These are phyloP conservation scores for Nephotettix cincticeps DNA, from an alignment of 1,140 invertebrate genomes.

Conservation along the genomic window DNA sequence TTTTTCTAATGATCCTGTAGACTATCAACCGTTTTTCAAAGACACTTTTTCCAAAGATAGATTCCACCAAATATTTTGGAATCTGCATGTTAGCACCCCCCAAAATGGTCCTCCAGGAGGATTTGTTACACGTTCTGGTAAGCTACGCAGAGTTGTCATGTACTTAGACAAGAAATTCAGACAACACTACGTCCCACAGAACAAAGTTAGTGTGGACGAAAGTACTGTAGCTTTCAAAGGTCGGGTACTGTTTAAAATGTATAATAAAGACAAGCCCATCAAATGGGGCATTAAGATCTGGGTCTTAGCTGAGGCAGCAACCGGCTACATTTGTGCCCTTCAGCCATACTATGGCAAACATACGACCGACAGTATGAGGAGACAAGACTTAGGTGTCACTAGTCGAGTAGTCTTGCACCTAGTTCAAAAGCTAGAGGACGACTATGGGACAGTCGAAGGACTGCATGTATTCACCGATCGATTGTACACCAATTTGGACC, in stretches of 20 bases:
- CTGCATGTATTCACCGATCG: slow-evolving; percentile 14
- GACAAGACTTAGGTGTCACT: neutral
- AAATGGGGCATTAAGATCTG: slow-evolving; percentile 24
- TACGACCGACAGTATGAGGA: neutral
- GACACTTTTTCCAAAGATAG: slow-evolving; percentile 11
- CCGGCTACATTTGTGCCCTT: slow-evolving; percentile 2
- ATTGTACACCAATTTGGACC: slow-evolving; percentile 16
- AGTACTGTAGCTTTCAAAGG: slow-evolving; percentile 19
- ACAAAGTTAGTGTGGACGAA: slow-evolving; percentile 19
- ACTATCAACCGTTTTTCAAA: slow-evolving; percentile 27
- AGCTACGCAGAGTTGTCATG: neutral
- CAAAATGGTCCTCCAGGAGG: neutral
- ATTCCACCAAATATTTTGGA: slow-evolving; percentile 24
- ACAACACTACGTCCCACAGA: slow-evolving; percentile 19
- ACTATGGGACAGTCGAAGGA: neutral
- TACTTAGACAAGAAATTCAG: slow-evolving; percentile 18
- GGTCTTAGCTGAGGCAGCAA: neutral
- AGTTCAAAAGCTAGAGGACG: neutral
- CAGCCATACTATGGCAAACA: slow-evolving; percentile 3
- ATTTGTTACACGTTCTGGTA: neutral
- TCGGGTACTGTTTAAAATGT: slow-evolving; percentile 14
- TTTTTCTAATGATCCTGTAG: slow-evolving; percentile 18
- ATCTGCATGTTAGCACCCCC: neutral
- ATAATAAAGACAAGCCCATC: slow-evolving; percentile 26
- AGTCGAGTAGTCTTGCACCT: slow-evolving; percentile 7